A percentile compares a stretch with the other conserved stretches of the same genome.
These are phyloP conservation scores for Oryzias melastigma DNA, from an alignment of 2,113 vertebrate species.

Conservation along the genomic window DNA sequence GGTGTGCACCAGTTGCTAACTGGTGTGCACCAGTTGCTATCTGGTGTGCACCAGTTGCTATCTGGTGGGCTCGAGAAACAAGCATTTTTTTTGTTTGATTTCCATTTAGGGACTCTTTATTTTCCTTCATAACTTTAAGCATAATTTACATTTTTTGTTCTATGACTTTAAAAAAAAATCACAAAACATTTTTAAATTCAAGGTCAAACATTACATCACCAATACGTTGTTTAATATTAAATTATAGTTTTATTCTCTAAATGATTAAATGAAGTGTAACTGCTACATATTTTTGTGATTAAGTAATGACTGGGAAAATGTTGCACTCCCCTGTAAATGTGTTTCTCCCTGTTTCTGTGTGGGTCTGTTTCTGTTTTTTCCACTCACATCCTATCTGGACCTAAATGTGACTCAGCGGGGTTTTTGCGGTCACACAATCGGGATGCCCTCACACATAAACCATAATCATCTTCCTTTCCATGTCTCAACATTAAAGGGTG, in stretches of 20 bases:
- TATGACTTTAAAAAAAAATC: no score
- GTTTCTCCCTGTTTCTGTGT: constrained; percentile 4
- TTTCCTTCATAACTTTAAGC: no score
- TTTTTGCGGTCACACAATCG: constrained; percentile 67
- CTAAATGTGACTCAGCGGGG: constrained; percentile 68
- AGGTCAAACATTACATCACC: no score
- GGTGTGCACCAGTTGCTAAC: no score
- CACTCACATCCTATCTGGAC: constrained; percentile 57
- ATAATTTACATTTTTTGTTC: no score
- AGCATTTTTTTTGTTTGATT: no score
- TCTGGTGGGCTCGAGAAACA: no score
- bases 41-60: no score
- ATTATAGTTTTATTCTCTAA: not conserved
- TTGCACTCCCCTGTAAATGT: constrained; percentile 7
- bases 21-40: no score
- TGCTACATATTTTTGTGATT: not conserved
- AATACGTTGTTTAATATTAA: no score
- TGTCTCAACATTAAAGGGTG: constrained; percentile 68
- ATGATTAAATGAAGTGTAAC: constrained; percentile 7
- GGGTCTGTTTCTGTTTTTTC: constrained; percentile 28
- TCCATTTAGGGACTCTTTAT: no score
- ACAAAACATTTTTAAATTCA: no score
- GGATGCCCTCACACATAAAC: constrained; percentile 60
- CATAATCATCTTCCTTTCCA: constrained; percentile 75
- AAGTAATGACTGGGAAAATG: constrained; percentile 22